phyloP scores from a whole-genome alignment of 2,113 vertebrate genomes.

The Grammomys surdaster region DNA sequence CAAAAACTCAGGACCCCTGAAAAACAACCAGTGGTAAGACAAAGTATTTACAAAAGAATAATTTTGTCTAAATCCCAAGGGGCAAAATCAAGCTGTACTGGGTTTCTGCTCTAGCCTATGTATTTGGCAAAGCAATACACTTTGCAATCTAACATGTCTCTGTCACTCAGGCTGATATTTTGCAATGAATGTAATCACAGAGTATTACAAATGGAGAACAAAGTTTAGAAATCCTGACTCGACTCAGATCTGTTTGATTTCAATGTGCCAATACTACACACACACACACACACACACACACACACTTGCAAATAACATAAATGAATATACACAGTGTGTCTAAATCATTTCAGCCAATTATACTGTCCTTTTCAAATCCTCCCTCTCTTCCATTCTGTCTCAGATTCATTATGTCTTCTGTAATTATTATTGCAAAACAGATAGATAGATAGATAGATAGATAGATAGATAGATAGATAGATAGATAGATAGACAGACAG shows the following conservation, averaged over 20 bases:
- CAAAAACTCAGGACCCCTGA: neutral
- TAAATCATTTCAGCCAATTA: neutral
- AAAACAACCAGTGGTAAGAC: conserved; percentile 16
- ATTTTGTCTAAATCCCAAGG: conserved; percentile 1
- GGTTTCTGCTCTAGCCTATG: neutral
- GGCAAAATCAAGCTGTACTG: neutral
- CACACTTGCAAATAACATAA: neutral
- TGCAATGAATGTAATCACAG: neutral
- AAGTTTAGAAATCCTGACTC: neutral
- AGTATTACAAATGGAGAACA: neutral
- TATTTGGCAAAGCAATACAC: neutral
- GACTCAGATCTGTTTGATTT: neutral
- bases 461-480: neutral
- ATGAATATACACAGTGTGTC: neutral
- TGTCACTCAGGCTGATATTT: neutral
- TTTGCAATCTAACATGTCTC: neutral
- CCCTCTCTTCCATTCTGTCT: neutral
- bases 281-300: neutral
- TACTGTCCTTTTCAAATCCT: neutral
- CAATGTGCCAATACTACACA: neutral
- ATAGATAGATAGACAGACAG: too few relatives aligned
- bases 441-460: neutral
- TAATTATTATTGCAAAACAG: neutral
- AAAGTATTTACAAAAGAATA: neutral
- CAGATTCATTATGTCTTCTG: neutral